Evolutionary conservation across 1,140 invertebrate genomes (phyloP), one percentile per base, ranked within the genome.

Genomic region (Trichonephila clavipes): DNA sequence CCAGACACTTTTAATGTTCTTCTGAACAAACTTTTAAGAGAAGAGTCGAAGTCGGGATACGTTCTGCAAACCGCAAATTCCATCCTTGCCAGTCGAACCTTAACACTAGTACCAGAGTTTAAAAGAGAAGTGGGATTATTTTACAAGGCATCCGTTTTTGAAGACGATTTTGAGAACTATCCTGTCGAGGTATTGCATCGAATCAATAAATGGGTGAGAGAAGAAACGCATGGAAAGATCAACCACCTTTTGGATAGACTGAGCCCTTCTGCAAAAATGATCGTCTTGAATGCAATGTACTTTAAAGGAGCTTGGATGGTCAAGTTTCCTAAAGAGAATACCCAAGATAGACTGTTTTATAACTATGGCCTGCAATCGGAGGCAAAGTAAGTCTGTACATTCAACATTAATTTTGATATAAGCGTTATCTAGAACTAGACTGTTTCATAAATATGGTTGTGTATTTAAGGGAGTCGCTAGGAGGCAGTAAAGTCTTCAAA

Each of bases 321-420:
- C 0, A 69, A 88, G 64, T 95, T 95, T 88, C 24, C 94, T 1
- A 8, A 24, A 7, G n/a, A 90, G 3, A n/a, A 34, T 10, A 95
- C 95, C 12, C 10, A 19, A 0, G 4, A 24, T 5, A 61, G 77
- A 77, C 2, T 89, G 34, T 95, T 95, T 92, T 94, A 81, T 14
- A 90, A 62, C 28, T 94, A 94, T 1, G 77, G 95, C 0, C 95
- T 95, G 62, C 98, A 98, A 59, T 61, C 83, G 51, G 24, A 85
- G 58, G n/a, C 21, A 34, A 59, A 16, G 83, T 51, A 85, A 61
- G 82, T 51, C 7, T 5, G 7, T 51, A 51, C 0, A 51, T 51
- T 10, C 51, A 10, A 51, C 7, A 51, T 51, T 51, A 10, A 12
- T 51, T 51, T 51, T 51, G 51, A 12, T 12, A n/a, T n/a, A n/a